These are phyloP conservation scores for Tricholaema leucomelas DNA, from an alignment of 2,113 vertebrate species.

Conservation along the genomic window DNA sequence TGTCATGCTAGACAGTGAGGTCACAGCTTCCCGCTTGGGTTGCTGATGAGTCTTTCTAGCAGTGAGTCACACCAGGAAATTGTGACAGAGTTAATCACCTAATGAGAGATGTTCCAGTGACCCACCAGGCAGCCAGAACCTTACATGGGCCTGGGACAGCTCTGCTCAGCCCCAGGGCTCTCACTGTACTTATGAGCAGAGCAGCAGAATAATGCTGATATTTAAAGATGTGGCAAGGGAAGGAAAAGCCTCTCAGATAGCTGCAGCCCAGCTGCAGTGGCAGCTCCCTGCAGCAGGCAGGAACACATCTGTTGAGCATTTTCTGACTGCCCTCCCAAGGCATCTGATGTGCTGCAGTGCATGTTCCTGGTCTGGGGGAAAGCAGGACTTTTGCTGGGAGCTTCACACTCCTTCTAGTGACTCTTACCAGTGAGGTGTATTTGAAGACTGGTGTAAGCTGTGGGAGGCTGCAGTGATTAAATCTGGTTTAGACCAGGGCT, in stretches of 20 bases:
- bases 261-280: background rate
- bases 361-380: background rate
- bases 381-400: background rate
- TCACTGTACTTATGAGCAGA: background rate
- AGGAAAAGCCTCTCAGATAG: background rate
- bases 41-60: background rate
- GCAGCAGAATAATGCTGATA: background rate
- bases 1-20: background rate
- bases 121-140: background rate
- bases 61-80: constrained; percentile 46
- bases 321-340: background rate
- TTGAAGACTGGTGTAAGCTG: background rate
- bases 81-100: background rate
- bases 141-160: background rate
- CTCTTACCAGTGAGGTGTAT: background rate
- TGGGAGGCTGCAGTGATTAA: background rate
- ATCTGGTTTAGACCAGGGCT: background rate
- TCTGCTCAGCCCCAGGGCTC: background rate
- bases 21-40: background rate
- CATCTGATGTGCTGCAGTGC: background rate
- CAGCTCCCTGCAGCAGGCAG: background rate
- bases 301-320: background rate
- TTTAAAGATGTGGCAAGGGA: background rate
- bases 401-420: background rate
- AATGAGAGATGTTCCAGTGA: background rate